These are phyloP conservation scores for Aphidius gifuensis DNA, from an alignment of 1,140 invertebrate species.

Conservation along the genomic window DNA sequence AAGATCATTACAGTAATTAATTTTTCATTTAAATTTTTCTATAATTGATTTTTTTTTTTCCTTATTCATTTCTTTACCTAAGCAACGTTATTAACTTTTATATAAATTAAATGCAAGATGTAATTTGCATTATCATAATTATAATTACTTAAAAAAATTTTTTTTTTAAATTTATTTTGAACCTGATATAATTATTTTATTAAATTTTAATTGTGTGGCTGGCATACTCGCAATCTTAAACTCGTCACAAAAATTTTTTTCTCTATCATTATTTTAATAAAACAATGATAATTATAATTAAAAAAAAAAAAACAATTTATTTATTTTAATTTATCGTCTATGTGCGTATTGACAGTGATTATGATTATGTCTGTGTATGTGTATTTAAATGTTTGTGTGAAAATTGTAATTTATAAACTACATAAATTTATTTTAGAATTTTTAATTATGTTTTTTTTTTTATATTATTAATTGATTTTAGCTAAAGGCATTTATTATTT, in stretches of 20 bases:
- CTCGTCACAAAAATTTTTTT: background rate
- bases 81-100: conserved; percentile 47
- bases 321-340: no score
- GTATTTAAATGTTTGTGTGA: conserved; percentile 13
- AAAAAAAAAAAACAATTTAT: no score
- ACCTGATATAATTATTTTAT: no score
- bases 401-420: conserved; percentile 36
- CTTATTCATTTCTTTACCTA: conserved; percentile 36
- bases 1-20: conserved; percentile 31
- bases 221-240: background rate
- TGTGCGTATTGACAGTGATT: no score
- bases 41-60: conserved; percentile 34
- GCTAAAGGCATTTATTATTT: background rate
- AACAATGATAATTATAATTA: no score
- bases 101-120: conserved; percentile 41
- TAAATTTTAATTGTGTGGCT: no score
- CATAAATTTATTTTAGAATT: conserved; percentile 44
- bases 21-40: conserved; percentile 18
- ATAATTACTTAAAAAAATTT: background rate
- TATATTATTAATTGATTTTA: background rate
- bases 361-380: no score
- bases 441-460: conserved; percentile 20
- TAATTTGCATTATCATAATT: conserved; percentile 5
- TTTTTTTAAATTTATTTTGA: no score
- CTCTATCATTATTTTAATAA: background rate